Evolutionary conservation across 2,888 invertebrate species (phyloP), one percentile per base, ranked within the genome.

Genomic region (Lithosia quadra): DNA sequence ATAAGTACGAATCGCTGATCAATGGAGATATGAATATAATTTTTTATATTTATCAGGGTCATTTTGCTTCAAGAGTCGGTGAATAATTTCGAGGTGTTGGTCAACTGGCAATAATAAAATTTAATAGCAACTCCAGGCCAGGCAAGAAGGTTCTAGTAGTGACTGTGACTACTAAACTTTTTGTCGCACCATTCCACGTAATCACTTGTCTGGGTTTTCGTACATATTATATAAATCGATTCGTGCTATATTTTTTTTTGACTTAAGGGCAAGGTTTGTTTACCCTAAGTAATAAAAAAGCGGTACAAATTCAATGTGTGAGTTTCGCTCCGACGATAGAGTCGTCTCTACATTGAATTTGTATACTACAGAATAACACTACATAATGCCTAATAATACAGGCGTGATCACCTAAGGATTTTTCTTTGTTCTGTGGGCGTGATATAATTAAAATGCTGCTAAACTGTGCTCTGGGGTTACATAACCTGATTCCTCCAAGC

Each of bases 1-100:
- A 74, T 73, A 74, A 72, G 18, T 34, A 34, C 34, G 8, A 33
- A 34, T 49, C n/a, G 9, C 49, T 9, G 9, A 49, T 49, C 49
- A 49, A 49, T 49, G n/a, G 1, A n/a, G 18, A 49, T 15, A 43
- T 18, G 18, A 7, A 0, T 10, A 10, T 34, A 9, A 10, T 10
- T 34, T 33, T 34, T 34, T 10, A 34, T 10, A 34, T 8, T 4
- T 34, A 10, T 34, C 10, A 34, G 34, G 9, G 9, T 8, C 10
- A 34, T 34, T 39, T 2, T 15, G 15, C 1, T 39, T 0, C 10
- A 39, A 39, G 13, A 39, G 39, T 5, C 3, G 39, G 39, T 49
- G 49, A 49, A 8, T 1, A n/a, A 49, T 3, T n/a, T 49, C 8
- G 49, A 18, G 43, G 49, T 2, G 49, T n/a, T n/a, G 49, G 8